Conservation (phyloP, 35 echinoderm and acorn worm genomes). For the Apostichopus parvimensis region DNA sequence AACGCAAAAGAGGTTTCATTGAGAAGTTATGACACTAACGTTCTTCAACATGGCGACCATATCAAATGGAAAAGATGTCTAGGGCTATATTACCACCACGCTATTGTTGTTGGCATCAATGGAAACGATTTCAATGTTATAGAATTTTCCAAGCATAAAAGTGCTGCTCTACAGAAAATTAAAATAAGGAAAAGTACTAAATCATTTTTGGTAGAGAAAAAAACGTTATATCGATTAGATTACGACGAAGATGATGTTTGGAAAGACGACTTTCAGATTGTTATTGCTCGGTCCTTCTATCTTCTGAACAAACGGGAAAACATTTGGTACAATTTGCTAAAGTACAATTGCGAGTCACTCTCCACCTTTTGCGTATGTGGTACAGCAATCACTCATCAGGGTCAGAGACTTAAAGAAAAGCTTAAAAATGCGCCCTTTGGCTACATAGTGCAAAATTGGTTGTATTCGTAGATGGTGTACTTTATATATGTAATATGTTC, state of each 20-base stretch:
- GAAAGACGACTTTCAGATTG: not conserved
- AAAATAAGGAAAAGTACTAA: not conserved
- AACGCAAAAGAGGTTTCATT: not conserved
- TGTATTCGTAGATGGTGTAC: too few species aligned
- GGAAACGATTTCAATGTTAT: not conserved
- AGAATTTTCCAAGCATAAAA: not conserved
- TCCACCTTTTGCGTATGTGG: not conserved
- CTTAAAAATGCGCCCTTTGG: too few species aligned
- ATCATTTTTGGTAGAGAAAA: not conserved
- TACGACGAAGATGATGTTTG: not conserved
- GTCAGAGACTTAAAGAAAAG: not conserved
- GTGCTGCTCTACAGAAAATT: not conserved
- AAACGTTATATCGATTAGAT: not conserved
- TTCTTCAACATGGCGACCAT: not conserved
- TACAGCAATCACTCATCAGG: not conserved
- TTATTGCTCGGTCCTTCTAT: not conserved
- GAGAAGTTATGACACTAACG: not conserved
- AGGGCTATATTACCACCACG: not conserved
- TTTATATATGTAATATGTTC: too few species aligned
- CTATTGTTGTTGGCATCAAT: not conserved
- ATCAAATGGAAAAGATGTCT: not conserved
- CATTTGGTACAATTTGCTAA: not conserved
- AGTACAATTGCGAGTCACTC: conserved; percentile 1
- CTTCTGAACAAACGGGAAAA: not conserved
- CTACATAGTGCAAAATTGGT: too few species aligned